Base-by-base conservation (phyloP, 2,797 vertebrate genomes). In the Allobates femoralis region DNA sequence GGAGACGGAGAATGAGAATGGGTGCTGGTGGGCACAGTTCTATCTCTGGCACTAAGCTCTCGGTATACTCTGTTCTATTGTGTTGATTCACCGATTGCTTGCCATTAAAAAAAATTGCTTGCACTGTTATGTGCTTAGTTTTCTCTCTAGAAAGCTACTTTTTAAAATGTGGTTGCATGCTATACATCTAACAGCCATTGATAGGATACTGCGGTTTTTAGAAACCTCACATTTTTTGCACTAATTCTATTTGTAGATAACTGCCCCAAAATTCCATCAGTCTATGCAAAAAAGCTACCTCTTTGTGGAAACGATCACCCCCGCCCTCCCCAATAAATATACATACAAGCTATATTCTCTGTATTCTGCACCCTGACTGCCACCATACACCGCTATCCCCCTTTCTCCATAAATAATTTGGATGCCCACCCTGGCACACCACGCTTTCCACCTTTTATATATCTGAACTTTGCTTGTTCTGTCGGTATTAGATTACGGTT, bases 401-500 rank as follows among this genome's bases (percentile, higher is more conserved):
- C n/a, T 58, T 37, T 41, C 12, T 34, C 34, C 34, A 71, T 14
- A 71, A 71, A n/a, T 71, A 46, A 46, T 69, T 67, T 16, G 28
- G 66, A 10, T 41, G 60, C 23, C 3, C 10, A 12, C 60, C 26
- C n/a, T 79, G 32, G 30, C 53, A 60, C 53, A 28, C 51, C 14
- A 3, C 58, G 66, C 80, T 41, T 56, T 73, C 16, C 19, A 41
- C 64, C 19, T 21, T 3, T 69, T 28, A 32, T 28, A 67, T 74
- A 32, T 26, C 7, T 46, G 6, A 55, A 21, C 81, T 74, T 41
- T 56, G 30, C 16, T 37, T 60, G 67, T 73, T 58, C 37, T 34
- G 56, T 26, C 64, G 67, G 53, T 74, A 74, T 83, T 4, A 83
- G 81, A 83, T 83, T 69, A 74, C 55, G 60, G 81, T 34, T 74